Evolutionary conservation across 2,113 vertebrate species (phyloP).

Genomic region (Ovibos moschatus): DNA sequence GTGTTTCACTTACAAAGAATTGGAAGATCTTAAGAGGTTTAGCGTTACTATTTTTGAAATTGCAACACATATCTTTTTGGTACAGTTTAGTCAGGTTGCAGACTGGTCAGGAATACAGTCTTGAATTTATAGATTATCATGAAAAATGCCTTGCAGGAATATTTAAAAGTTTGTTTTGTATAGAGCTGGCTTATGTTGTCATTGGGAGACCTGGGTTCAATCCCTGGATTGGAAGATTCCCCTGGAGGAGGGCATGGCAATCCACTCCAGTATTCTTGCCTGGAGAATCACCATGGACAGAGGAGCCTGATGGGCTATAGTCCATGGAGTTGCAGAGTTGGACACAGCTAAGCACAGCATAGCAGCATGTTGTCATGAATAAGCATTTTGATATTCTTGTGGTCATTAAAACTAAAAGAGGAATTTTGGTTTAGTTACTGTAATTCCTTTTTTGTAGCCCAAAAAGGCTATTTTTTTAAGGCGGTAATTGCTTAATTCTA

Average conservation of each 20-base stretch:
- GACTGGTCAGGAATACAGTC: background rate
- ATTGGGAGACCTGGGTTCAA: background rate
- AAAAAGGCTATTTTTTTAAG: background rate
- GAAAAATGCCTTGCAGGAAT: constrained; percentile 28
- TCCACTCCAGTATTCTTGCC: background rate
- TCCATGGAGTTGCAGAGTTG: background rate
- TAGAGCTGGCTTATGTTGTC: background rate
- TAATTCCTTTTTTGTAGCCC: background rate
- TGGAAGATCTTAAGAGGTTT: background rate
- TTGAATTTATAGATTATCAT: constrained; percentile 20
- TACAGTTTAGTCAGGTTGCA: constrained; percentile 16
- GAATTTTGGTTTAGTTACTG: background rate
- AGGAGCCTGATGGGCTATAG: background rate
- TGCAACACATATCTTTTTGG: background rate
- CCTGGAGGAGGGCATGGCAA: background rate
- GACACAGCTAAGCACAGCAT: background rate
- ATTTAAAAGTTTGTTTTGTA: constrained; percentile 31
- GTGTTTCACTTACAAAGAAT: constrained; percentile 22
- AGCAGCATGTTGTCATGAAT: background rate
- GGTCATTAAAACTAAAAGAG: background rate
- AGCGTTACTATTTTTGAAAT: constrained; percentile 23
- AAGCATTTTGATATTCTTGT: background rate
- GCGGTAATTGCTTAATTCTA: background rate
- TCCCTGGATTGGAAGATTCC: background rate
- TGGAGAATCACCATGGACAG: background rate